Evolutionary conservation across 2,888 invertebrate genomes (phyloP), one percentile per base, ranked within the genome.

Genomic region (Eilema caniola): DNA sequence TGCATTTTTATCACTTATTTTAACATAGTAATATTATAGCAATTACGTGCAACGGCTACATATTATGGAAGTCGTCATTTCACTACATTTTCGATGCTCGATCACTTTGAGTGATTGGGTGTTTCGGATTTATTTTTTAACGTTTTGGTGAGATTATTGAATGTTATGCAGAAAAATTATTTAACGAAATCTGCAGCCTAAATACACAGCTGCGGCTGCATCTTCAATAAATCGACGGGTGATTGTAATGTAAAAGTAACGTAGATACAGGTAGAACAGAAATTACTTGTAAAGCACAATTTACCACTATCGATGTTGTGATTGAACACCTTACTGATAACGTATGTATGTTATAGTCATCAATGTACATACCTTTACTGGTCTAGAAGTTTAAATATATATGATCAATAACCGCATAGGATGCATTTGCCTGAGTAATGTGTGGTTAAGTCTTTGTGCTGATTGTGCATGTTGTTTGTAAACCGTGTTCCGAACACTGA

Each of bases 331-430:
- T 62, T 65, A 31, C 53, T n/a, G 14, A 20, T 64, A 53, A 53
- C 33, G 24, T 33, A 23, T 56, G 33, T 56, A 28, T 60, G 47
- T 60, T 37, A 53, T 60, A 0, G 31, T 69, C 37, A 73, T 78
- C 68, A 70, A 72, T 71, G 72, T 78, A 81, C 70, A 78, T 78
- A 71, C 70, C 75, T 61, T 68, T 56, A 66, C 72, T 71, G 62
- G 41, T 65, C 56, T 71, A 68, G 25, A 8, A 37, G 14, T 65
- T 67, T 74, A 64, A 69, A 64, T 65, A 70, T 67, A 10, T 47
- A 62, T 62, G 33, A 62, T 62, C 24, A 57, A 62, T 62, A 71
- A 65, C 24, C 47, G 70, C 73, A 75, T 74, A 69, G 65, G 70
- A 73, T 72, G 72, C 81, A 70, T 69, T 74, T 63, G 56, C 64